Conservation (phyloP, 2,888 invertebrate genomes). For the Leptopilina drosophilae region DNA sequence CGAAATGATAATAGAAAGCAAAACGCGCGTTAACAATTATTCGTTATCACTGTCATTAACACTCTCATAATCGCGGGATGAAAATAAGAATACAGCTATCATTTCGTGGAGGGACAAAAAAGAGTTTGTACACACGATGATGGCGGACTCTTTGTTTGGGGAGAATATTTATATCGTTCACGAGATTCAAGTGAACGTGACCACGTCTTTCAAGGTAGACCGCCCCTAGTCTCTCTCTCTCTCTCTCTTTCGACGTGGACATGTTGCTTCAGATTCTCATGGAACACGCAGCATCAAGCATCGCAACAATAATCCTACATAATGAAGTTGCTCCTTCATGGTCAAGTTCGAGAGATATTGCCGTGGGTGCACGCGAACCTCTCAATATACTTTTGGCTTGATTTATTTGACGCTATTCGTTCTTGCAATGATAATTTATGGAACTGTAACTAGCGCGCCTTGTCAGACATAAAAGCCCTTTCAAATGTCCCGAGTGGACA, state of each 20-base stretch:
- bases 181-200: slow-evolving; percentile 19
- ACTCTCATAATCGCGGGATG: background rate
- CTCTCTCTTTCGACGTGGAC: background rate
- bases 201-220: slow-evolving; percentile 26
- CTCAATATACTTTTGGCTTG: slow-evolving; percentile 45
- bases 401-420: slow-evolving; percentile 50
- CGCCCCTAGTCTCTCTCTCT: background rate
- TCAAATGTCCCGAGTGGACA: too few species aligned
- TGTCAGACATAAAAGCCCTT: background rate
- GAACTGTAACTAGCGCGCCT: slow-evolving; percentile 24
- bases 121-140: background rate
- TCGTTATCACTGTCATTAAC: slow-evolving; percentile 25
- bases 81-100: background rate
- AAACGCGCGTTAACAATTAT: background rate
- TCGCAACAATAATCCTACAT: slow-evolving; percentile 28
- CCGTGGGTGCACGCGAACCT: slow-evolving; percentile 21
- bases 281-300: slow-evolving; percentile 15
- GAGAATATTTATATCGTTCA: slow-evolving; percentile 25
- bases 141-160: background rate
- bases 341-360: slow-evolving; percentile 42
- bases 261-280: slow-evolving; percentile 9
- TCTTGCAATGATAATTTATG: slow-evolving; percentile 47
- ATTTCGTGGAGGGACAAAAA: background rate
- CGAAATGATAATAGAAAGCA: background rate
- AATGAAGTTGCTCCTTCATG: slow-evolving; percentile 47